Conservation (phyloP, 2,113 vertebrate genomes). For the Microtus oregoni region DNA sequence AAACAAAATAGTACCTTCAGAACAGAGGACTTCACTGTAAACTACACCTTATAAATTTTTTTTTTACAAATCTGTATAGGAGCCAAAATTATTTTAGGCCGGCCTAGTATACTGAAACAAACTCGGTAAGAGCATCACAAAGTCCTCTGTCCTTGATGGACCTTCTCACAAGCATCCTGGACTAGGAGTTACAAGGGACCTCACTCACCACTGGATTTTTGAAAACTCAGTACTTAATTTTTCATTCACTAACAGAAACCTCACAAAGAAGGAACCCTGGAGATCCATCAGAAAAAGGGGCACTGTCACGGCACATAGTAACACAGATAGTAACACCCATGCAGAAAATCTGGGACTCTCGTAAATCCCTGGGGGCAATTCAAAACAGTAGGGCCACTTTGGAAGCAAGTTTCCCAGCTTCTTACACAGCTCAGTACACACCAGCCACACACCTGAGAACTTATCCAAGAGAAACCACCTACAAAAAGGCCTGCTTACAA, state of each 20-base stretch:
- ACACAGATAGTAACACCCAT: fast-evolving
- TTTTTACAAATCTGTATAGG: not conserved
- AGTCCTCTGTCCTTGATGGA: not conserved
- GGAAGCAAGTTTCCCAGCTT: not conserved
- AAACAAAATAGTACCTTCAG: not conserved
- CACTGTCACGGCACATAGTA: not conserved
- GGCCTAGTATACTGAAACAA: not conserved
- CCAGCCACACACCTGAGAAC: not conserved
- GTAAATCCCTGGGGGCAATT: no score
- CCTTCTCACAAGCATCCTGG: no score
- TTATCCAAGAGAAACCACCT: not conserved
- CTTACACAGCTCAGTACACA: not conserved
- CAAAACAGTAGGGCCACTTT: no score
- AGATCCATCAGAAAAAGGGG: not conserved
- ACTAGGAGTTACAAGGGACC: not conserved
- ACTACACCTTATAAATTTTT: not conserved
- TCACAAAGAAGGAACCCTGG: not conserved
- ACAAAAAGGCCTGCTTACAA: not conserved
- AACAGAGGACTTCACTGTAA: not conserved
- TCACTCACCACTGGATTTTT: not conserved
- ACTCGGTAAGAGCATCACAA: not conserved
- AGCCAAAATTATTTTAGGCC: not conserved
- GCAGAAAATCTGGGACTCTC: not conserved
- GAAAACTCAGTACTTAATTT: not conserved
- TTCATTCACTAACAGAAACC: not conserved